Conservation (phyloP, 2,797 vertebrate species). For the Sebastolobus altivelis region DNA sequence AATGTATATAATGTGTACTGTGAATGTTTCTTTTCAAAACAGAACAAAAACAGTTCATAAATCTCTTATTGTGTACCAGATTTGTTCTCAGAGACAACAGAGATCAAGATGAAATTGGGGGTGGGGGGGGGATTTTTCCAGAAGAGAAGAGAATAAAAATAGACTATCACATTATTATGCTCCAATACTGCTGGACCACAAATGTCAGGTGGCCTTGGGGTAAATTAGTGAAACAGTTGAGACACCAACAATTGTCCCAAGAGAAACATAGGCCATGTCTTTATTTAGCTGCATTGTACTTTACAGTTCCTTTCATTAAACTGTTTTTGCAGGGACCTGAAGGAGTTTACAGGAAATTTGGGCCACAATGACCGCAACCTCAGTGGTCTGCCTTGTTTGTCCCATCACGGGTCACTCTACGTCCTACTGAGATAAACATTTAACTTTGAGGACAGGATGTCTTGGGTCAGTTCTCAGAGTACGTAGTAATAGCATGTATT, state of each 20-base stretch:
- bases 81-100: not conserved
- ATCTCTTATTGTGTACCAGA: not conserved
- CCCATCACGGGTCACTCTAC: not conserved
- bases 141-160: not conserved
- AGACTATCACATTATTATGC: not conserved
- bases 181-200: constrained; percentile 11
- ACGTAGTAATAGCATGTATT: not conserved
- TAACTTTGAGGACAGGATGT: not conserved
- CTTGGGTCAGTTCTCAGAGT: not conserved
- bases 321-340: constrained; percentile 44
- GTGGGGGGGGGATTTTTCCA: not conserved
- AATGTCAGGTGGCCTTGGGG: constrained; percentile 13
- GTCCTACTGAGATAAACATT: not conserved
- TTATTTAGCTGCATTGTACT: constrained; percentile 66
- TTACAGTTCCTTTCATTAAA: constrained; percentile 50
- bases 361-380: constrained; percentile 64
- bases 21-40: not conserved
- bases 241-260: constrained; percentile 16
- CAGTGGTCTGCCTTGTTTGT: constrained; percentile 13
- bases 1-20: not conserved
- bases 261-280: constrained; percentile 28
- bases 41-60: not conserved
- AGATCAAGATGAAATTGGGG: not conserved
- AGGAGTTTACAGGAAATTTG: constrained; percentile 76
- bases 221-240: constrained; percentile 48